phyloP scores from a whole-genome alignment of 2,797 vertebrate species.

The Aulostomus chinensis region DNA sequence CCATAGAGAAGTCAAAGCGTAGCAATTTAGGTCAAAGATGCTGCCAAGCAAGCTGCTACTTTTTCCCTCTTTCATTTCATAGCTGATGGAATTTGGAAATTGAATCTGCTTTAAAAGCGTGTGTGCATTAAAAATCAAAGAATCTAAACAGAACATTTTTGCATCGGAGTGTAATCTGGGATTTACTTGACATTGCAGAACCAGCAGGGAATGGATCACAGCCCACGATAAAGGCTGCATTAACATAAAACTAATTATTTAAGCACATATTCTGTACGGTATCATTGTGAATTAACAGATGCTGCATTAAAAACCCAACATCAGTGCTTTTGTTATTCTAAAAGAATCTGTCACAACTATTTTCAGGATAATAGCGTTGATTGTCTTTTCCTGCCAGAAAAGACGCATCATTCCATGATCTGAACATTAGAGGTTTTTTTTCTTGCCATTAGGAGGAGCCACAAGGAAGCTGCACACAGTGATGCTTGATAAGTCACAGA shows the following conservation, averaged over 20 bases:
- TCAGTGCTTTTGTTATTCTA: background rate
- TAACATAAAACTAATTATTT: conserved; percentile 36
- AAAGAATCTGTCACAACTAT: too few relatives aligned
- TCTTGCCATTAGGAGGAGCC: too few relatives aligned
- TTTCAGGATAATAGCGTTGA: too few relatives aligned
- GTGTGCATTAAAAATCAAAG: conserved; percentile 34
- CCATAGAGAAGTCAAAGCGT: conserved; percentile 61
- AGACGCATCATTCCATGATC: too few relatives aligned
- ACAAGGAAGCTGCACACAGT: background rate
- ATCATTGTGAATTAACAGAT: background rate
- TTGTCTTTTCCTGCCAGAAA: too few relatives aligned
- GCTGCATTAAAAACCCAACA: background rate
- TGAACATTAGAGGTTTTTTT: too few relatives aligned
- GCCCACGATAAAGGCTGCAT: conserved; percentile 17
- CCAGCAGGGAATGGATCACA: conserved; percentile 25
- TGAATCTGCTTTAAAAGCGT: conserved; percentile 41
- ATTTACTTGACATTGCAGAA: conserved; percentile 43
- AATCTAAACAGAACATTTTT: conserved; percentile 24
- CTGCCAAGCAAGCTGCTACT: conserved; percentile 64
- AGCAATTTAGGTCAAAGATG: conserved; percentile 81
- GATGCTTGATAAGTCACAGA: conserved; percentile 3
- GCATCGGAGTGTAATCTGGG: conserved; percentile 43
- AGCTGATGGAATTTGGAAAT: conserved; percentile 30
- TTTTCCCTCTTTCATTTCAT: conserved; percentile 31
- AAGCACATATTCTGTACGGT: conserved; percentile 16